These are phyloP conservation scores for Brachyopa scutellaris DNA, from an alignment of 2,888 invertebrate species.

Conservation along the genomic window DNA sequence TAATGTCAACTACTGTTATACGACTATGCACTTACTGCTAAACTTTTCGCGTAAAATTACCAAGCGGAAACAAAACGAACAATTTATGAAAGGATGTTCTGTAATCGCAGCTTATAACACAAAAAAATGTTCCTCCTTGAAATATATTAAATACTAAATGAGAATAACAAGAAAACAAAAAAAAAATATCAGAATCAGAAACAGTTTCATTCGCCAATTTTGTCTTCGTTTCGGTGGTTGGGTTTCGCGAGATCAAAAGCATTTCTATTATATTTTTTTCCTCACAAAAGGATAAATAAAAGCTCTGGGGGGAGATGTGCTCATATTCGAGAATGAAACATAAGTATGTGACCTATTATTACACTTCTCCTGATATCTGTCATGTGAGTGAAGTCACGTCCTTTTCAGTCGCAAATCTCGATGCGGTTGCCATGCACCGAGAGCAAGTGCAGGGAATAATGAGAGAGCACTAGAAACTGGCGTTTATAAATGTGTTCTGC, in stretches of 20 bases:
- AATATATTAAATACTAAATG: background rate
- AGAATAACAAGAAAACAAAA: constrained; percentile 1
- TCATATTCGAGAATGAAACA: background rate
- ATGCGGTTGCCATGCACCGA: too few species aligned
- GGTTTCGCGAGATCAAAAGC: constrained; percentile 3
- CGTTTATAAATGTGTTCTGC: background rate
- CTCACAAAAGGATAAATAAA: background rate
- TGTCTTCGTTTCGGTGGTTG: background rate
- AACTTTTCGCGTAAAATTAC: background rate
- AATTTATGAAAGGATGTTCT: constrained; percentile 2
- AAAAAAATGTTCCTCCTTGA: too few species aligned
- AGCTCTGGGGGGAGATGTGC: background rate
- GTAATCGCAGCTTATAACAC: background rate
- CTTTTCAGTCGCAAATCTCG: constrained; percentile 7
- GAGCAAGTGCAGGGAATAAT: too few species aligned
- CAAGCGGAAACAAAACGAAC: background rate
- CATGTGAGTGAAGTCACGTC: constrained; percentile 9
- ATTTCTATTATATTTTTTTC: background rate
- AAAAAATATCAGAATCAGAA: too few species aligned
- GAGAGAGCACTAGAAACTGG: too few species aligned
- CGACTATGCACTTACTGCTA: background rate
- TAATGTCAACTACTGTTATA: too few species aligned
- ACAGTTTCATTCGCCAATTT: background rate
- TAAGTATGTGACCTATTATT: constrained; percentile 30
- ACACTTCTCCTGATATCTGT: constrained; percentile 13